Base-by-base conservation (phyloP, 2,888 invertebrate species). In the Lepidonotus clava region DNA sequence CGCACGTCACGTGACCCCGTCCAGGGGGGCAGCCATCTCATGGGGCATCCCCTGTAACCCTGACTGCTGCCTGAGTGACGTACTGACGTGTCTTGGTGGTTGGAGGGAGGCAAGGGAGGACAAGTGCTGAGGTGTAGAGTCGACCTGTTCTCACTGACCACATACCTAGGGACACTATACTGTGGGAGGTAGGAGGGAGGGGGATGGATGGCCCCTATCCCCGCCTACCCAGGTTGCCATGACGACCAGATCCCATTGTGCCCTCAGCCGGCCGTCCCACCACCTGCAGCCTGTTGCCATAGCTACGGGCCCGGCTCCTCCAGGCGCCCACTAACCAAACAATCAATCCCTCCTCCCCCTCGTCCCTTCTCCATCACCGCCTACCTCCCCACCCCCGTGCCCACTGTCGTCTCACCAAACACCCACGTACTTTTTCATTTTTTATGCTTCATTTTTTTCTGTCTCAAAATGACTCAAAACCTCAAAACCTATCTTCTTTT, bases 251-350 rank as follows among this genome's bases (percentile, higher is more conserved):
- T 71, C 71, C 71, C 71, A 71, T 71, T 71, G 71, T 36, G 36
- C 71, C 38, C 71, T 71, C 71, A 71, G 71, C n/a, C 18, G 71
- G 71, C 67, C 71, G 38, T 41, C 80, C 80, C 41, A 41, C 80
- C 80, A 46, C 80, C 80, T 80, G 41, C 80, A 46, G 80, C 40
- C 80, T 36, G 51, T 61, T 56, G 36, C 66, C 61, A 56, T 86
- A 34, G 36, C 36, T 53, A 38, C 80, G 32, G 14, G 21, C 85
- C 53, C 53, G 51, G 41, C n/a, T 28, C 76, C 77, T 28, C 77
- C 77, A 21, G 24, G 40, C 40, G 28, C 41, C 11, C 40, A 28
- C 41, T 46, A 32, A 41, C 41, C 40, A 21, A 71, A 67, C 34
- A 46, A 18, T 18, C 76, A 14, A 41, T 53, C 6, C 21, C 32